Base-by-base conservation (phyloP, 2,797 vertebrate species). In the Thaleichthys pacificus region DNA sequence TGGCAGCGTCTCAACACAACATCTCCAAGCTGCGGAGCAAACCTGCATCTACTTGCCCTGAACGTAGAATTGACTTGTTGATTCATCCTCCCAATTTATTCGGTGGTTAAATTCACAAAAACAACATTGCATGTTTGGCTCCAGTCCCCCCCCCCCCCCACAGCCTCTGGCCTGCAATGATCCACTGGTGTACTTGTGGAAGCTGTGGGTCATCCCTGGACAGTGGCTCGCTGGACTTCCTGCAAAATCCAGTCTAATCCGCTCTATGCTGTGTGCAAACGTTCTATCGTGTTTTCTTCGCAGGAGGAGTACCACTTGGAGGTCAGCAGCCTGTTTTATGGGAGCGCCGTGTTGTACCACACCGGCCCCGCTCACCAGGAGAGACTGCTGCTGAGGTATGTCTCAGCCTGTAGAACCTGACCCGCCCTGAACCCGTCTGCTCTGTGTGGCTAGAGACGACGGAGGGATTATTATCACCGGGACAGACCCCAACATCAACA, bases 311-410 rank as follows among this genome's bases (percentile, higher is more conserved):
- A 82, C 24, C 63, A 11, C n/a, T 69, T 93, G 80, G 89, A 22
- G 28, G 28, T 93, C 72, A 82, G 65, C 35, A 3, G 12, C 19
- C 78, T 93, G 42, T 91, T 71, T 71, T 89, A 89, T 6, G 91
- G 88, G n/a, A 0, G 30, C 11, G 82, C 88, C 19, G 0, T 81
- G 0, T 1, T 93, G 5, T 93, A 90, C 76, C 19, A 0, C 57
- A 60, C 24, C 28, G 7, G 14, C 30, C 47, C 28, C 0, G 54
- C 82, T 11, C 88, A 92, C 1, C 2, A 78, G 19, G 85, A 87
- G 5, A 79, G 88, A 69, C 88, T 88, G 61, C 49, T 76, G 32
- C 77, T 21, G 66, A 91, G 89, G 92, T 93, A 86, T 9, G 49
- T 30, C 24, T 24, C 51, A n/a, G 19, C 21, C 58, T 24, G 22